These are phyloP conservation scores for Cranoglanis bouderius DNA, from an alignment of 2,113 vertebrate species.

Conservation along the genomic window DNA sequence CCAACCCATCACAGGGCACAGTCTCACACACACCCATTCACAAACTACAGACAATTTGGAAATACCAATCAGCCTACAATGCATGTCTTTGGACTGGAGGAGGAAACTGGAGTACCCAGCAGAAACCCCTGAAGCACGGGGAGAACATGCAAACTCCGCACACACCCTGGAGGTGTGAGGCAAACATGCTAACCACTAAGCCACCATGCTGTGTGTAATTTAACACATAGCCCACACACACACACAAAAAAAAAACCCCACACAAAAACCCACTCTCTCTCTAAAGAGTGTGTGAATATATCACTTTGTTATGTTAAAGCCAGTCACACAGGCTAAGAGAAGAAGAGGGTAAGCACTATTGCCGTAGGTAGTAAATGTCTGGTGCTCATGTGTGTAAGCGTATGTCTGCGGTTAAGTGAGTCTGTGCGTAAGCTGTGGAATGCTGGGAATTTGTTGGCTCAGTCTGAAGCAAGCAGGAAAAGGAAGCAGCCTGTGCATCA, in stretches of 20 bases:
- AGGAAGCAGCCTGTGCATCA: constrained; percentile 68
- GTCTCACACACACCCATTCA: too few relatives aligned
- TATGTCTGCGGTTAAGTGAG: constrained; percentile 13
- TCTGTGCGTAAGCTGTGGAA: constrained; percentile 50
- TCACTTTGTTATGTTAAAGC: constrained; percentile 28
- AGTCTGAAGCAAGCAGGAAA: constrained; percentile 69
- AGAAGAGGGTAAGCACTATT: constrained; percentile 33
- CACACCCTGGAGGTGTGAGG: too few relatives aligned
- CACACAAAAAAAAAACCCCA: not conserved
- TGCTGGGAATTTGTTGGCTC: constrained; percentile 54
- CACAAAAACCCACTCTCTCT: not conserved
- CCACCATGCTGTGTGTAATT: constrained; percentile 9
- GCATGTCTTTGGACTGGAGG: too few relatives aligned
- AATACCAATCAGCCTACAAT: too few relatives aligned
- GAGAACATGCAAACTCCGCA: too few relatives aligned
- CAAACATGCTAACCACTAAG: too few relatives aligned
- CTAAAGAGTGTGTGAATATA: not conserved
- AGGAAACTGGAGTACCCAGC: too few relatives aligned
- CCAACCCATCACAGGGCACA: too few relatives aligned
- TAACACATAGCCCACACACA: constrained; percentile 3
- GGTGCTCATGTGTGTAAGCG: constrained; percentile 23
- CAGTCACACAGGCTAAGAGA: constrained; percentile 31
- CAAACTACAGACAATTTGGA: too few relatives aligned
- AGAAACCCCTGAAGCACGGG: too few relatives aligned
- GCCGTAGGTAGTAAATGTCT: constrained; percentile 33